Evolutionary conservation across 2,797 vertebrate species (phyloP).

Genomic region (Thunnus albacares): DNA sequence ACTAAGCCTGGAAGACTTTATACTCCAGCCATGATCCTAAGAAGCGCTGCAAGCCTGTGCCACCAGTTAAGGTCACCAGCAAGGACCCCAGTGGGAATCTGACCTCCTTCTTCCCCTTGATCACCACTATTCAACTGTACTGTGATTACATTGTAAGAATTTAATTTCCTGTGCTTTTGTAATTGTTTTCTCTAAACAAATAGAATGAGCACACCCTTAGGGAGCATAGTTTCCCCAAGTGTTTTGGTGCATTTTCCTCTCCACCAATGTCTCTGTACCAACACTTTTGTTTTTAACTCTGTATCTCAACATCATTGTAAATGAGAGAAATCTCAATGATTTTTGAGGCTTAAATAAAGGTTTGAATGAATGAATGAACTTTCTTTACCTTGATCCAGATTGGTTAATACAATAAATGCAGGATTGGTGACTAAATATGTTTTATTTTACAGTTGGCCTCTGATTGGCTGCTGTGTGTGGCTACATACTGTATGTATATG

Average conservation of each 20-base stretch:
- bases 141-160: not conserved
- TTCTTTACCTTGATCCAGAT: not conserved
- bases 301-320: too few species aligned
- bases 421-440: not conserved
- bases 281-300: not conserved
- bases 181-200: conserved; percentile 1
- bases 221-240: not conserved
- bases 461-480: too few species aligned
- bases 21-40: conserved; percentile 15
- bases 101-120: not conserved
- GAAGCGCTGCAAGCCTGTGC: not conserved
- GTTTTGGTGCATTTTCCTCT: not conserved
- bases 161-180: not conserved
- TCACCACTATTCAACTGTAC: not conserved
- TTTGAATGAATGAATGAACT: too few species aligned
- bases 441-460: too few species aligned
- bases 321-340: too few species aligned
- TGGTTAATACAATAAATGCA: not conserved
- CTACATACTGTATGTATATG: too few species aligned
- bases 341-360: too few species aligned
- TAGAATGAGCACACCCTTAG: not conserved
- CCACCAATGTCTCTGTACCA: not conserved
- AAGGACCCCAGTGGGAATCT: not conserved
- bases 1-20: conserved; percentile 36
- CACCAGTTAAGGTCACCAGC: conserved; percentile 4